Percentiles rank a stretch among this genome's conserved stretches.
Evolutionary conservation across 2,888 invertebrate genomes (phyloP).

Genomic region (Chloromyia formosa): DNA sequence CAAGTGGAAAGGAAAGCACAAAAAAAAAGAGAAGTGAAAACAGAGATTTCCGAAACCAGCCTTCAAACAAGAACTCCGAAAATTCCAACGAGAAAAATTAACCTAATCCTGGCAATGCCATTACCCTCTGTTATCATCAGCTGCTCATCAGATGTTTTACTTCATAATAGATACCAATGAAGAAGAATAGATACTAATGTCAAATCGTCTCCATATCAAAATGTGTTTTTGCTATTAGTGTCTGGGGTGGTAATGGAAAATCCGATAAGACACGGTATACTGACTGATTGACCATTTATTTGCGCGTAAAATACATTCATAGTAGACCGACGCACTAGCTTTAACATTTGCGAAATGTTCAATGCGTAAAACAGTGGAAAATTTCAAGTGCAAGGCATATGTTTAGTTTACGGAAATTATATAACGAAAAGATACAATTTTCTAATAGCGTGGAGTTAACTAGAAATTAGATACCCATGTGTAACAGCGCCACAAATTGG

Average conservation of each 20-base stretch:
- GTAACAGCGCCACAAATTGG: not conserved
- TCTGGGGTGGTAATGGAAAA: constrained; percentile 16
- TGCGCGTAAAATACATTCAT: not conserved
- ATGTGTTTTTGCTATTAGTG: constrained; percentile 22
- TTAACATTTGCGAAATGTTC: too few species aligned
- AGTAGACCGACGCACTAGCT: not conserved
- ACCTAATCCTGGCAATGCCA: not conserved
- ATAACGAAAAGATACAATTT: not conserved
- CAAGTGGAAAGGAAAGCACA: too few species aligned
- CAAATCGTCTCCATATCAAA: not conserved
- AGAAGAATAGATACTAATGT: not conserved
- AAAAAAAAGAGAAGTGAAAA: too few species aligned
- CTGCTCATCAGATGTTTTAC: not conserved
- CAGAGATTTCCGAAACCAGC: too few species aligned
- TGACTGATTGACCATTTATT: not conserved
- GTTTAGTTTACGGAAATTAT: constrained; percentile 32
- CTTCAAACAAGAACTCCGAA: not conserved
- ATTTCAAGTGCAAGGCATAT: not conserved
- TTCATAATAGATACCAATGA: too few species aligned
- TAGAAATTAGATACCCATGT: not conserved
- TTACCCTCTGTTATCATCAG: not conserved
- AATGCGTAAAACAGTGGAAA: too few species aligned
- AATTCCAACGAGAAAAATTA: not conserved
- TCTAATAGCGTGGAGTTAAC: not conserved
- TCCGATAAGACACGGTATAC: not conserved